These are phyloP conservation scores for Nothocercus nigrocapillus DNA, from an alignment of 2,113 vertebrate genomes.

Conservation along the genomic window DNA sequence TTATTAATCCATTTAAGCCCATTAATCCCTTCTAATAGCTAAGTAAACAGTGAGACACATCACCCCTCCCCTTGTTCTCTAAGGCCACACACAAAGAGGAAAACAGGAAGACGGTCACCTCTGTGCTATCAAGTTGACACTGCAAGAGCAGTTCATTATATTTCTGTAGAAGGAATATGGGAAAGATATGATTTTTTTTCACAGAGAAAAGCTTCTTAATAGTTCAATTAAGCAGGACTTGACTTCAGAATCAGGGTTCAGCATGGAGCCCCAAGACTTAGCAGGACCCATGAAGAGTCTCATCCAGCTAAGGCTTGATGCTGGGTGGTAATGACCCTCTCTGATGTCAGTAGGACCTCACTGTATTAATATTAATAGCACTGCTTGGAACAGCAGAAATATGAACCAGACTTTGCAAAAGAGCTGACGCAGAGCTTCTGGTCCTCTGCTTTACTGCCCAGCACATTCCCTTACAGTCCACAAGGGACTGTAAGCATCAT, in stretches of 20 bases:
- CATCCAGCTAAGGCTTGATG: not conserved
- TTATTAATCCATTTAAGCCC: not conserved
- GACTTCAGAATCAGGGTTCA: not conserved
- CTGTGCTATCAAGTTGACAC: not conserved
- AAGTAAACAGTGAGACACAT: not conserved
- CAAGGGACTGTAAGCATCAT: not conserved
- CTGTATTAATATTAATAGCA: not conserved
- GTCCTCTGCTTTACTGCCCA: not conserved
- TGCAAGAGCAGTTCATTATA: not conserved
- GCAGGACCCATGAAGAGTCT: not conserved
- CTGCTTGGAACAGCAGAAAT: not conserved
- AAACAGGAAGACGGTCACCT: not conserved
- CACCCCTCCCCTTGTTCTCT: not conserved
- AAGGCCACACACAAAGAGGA: not conserved
- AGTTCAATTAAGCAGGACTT: not conserved
- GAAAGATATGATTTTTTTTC: not conserved
- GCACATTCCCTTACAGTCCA: not conserved
- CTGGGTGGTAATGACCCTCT: not conserved
- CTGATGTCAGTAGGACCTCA: not conserved
- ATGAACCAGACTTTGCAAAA: not conserved
- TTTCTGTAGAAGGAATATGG: not conserved
- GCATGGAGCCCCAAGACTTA: not conserved
- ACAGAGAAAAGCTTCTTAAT: not conserved
- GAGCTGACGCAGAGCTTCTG: too few species aligned
- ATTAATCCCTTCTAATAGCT: conserved; percentile 5